Percentiles rank a stretch among this genome's conserved stretches.
Evolutionary conservation across 2,113 vertebrate genomes (phyloP).

Genomic region (Irena cyanogastra): DNA sequence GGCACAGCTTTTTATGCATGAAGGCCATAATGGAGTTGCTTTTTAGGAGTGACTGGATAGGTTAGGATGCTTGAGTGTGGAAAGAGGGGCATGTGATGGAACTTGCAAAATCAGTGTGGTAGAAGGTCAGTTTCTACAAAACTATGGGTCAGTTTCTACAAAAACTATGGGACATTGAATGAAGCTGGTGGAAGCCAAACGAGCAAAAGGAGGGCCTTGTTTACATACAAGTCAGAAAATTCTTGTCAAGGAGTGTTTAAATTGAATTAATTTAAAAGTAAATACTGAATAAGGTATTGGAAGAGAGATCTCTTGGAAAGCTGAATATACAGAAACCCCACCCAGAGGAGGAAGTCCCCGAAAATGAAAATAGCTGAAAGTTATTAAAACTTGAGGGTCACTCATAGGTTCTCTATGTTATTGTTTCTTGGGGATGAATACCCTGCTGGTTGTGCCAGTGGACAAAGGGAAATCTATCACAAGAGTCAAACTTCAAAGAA

Average conservation of each 20-base stretch:
- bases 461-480: not conserved
- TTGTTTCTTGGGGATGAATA: not conserved
- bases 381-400: not conserved
- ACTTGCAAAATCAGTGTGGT: not conserved
- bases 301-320: not conserved
- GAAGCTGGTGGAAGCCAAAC: not conserved
- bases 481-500: not conserved
- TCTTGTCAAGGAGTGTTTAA: not conserved
- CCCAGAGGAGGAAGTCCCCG: not conserved
- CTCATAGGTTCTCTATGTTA: not conserved
- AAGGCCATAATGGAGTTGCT: not conserved
- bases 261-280: not conserved
- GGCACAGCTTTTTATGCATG: not conserved
- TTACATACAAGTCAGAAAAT: not conserved
- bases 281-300: not conserved
- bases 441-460: not conserved
- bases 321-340: not conserved
- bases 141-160: accelerated
- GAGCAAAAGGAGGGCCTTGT: not conserved
- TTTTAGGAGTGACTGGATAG: not conserved
- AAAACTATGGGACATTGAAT: not conserved
- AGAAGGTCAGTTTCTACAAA: not conserved
- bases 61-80: not conserved
- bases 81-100: not conserved
- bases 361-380: not conserved